Evolutionary conservation across 2,888 invertebrate species (phyloP), one percentile per base, ranked within the genome.

Genomic region (Campoletis raptor): DNA sequence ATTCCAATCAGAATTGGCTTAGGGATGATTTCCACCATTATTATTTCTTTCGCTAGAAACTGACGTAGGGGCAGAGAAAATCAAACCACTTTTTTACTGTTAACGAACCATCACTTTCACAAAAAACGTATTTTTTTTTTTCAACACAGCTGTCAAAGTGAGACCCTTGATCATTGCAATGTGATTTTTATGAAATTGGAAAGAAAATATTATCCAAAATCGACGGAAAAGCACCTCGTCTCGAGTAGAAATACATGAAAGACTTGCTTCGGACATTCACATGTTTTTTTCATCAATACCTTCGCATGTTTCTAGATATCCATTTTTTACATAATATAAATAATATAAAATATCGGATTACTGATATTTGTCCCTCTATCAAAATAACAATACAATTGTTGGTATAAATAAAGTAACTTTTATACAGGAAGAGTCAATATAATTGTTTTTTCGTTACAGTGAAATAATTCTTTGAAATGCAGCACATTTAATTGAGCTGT

Each of bases 1-100:
- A 70, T 57, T 61, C 45, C 61, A 61, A 76, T 8, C 42, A 15
- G 30, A 57, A 76, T 72, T n/a, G 30, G 37, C 36, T 24, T 45
- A 24, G 52, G n/a, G 36, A 8, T 21, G 7, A 30, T 45, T 21
- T 30, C 24, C n/a, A 6, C 37, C 15, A 61, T 37, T 54, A n/a
- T 54, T 12, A 54, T 54, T 54, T 12, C 18, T 45, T 61, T 15
- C 30, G 7, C 30, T 30, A 30, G 15, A 61, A 61, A 61, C 5
- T 30, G 5, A 30, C 30, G 61, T 30, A 7, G 12, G 61, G 15
- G 10, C 24, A 30, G 30, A 57, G 8, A 24, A 24, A 70, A 70
- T 45, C 48, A 70, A 70, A 48, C 40, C 70, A 30, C 18, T 48
- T 45, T 48, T 36, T 48, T 9, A 48, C 18, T 48, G 9, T 18